These are phyloP conservation scores for Myotis lucifugus DNA, from an alignment of 2,113 vertebrate species.

Conservation along the genomic window DNA sequence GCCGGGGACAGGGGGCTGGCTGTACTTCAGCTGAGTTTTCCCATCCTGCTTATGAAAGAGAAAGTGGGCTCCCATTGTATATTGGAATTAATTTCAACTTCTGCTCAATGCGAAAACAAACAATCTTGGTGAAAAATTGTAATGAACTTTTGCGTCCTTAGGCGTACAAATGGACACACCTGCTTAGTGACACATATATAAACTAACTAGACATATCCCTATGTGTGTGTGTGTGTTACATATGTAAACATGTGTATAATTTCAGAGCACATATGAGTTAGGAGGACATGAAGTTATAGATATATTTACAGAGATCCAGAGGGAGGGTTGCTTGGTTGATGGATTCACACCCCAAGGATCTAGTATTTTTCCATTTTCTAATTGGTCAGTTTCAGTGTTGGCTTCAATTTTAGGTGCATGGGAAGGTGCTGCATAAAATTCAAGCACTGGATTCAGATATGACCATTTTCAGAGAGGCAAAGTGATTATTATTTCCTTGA, in stretches of 20 bases:
- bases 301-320: background rate
- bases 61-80: background rate
- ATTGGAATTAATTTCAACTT: background rate
- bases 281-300: background rate
- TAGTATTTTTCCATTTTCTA: background rate
- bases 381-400: background rate
- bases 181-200: background rate
- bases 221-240: background rate
- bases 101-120: background rate
- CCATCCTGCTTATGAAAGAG: background rate
- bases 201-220: background rate
- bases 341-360: background rate
- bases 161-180: background rate
- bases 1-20: fast-evolving
- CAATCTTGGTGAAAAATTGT: background rate
- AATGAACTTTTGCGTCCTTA: background rate
- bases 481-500: background rate
- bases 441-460: background rate
- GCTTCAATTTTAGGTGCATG: background rate
- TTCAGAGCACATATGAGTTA: background rate
- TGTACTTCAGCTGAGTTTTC: background rate
- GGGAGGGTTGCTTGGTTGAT: background rate
- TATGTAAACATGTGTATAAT: no score
- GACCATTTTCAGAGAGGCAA: background rate
- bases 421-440: background rate